A percentile compares a stretch with the other conserved stretches of the same genome.
phyloP scores from a whole-genome alignment of 1,140 invertebrate genomes.

The Papilio helenus region DNA sequence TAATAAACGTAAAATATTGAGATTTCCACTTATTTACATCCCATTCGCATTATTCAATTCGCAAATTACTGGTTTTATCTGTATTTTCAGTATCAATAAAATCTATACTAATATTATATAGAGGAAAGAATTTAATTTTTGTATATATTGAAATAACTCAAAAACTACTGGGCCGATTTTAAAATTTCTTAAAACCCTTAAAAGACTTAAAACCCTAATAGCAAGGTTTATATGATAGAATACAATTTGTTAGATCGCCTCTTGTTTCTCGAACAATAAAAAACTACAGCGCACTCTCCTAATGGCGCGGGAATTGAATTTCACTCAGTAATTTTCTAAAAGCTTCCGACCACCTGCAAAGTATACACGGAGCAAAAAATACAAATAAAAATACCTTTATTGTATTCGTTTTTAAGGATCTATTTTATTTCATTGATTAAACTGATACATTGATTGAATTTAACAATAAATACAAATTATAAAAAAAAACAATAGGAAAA shows the following conservation, averaged over 20 bases:
- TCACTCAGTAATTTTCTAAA: constrained; percentile 17
- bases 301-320: constrained; percentile 22
- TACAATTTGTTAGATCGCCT: background rate
- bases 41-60: too few species aligned
- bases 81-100: too few species aligned
- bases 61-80: too few species aligned
- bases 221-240: background rate
- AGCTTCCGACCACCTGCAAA: constrained; percentile 19
- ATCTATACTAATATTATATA: too few species aligned
- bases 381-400: background rate
- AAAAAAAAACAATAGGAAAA: too few species aligned
- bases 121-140: too few species aligned
- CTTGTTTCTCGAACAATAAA: constrained; percentile 26
- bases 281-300: constrained; percentile 24
- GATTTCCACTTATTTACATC: too few species aligned
- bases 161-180: too few species aligned
- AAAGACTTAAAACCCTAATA: background rate
- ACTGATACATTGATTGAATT: background rate
- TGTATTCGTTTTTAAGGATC: background rate
- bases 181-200: too few species aligned
- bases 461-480: too few species aligned
- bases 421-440: background rate
- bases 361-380: background rate
- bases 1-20: background rate
- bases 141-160: too few species aligned